These are phyloP conservation scores for Meandrusa payeni DNA, from an alignment of 2,888 invertebrate genomes.

Conservation along the genomic window DNA sequence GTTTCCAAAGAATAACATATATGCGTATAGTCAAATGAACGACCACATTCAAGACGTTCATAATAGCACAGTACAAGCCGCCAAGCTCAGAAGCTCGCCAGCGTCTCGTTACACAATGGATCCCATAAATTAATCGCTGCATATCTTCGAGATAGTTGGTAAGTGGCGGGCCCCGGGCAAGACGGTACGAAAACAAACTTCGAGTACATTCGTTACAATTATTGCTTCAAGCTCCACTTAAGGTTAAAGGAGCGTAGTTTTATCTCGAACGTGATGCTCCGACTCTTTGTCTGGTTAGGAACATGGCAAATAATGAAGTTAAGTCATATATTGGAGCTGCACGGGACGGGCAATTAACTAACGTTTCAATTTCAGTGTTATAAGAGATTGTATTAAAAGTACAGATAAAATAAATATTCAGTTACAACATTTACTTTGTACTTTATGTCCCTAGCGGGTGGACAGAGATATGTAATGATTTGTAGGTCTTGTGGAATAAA, in stretches of 20 bases:
- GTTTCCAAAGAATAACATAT: too few relatives aligned
- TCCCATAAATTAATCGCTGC: conserved; percentile 42
- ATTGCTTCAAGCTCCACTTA: conserved; percentile 41
- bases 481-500: too few relatives aligned
- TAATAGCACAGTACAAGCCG: not conserved
- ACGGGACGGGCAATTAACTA: conserved; percentile 1
- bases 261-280: conserved; percentile 46
- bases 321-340: conserved; percentile 13
- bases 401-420: too few relatives aligned
- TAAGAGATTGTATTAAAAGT: too few relatives aligned
- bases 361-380: too few relatives aligned
- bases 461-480: too few relatives aligned
- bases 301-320: conserved; percentile 8
- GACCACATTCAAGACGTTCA: too few relatives aligned
- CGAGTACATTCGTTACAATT: conserved; percentile 50
- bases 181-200: conserved; percentile 44
- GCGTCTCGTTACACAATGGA: conserved; percentile 26
- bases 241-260: conserved; percentile 39
- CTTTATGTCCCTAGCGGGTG: too few relatives aligned
- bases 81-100: not conserved
- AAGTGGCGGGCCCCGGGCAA: conserved; percentile 34
- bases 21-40: too few relatives aligned
- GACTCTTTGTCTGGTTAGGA: conserved; percentile 14
- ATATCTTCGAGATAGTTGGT: conserved; percentile 42
- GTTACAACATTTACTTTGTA: too few relatives aligned